Evolutionary conservation across 2,797 vertebrate species (phyloP).

Genomic region (Amazonetta brasiliensis): DNA sequence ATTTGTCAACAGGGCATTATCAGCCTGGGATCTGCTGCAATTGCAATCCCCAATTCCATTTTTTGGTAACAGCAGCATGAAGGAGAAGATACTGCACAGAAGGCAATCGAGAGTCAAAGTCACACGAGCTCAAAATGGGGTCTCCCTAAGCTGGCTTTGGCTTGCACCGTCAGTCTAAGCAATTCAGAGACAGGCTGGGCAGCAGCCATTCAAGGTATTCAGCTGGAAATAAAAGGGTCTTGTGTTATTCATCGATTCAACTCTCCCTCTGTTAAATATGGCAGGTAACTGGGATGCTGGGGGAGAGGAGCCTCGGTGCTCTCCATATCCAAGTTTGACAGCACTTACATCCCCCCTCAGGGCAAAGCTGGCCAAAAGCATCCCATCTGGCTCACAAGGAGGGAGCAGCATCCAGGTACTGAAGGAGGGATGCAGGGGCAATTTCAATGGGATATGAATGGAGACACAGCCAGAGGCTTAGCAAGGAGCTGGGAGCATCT

Average conservation of each 20-base stretch:
- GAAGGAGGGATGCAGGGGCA: not conserved
- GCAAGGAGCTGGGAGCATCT: not conserved
- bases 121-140: not conserved
- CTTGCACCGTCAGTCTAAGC: not conserved
- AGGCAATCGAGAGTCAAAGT: not conserved
- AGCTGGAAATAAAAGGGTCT: not conserved
- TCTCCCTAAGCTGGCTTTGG: fast-evolving
- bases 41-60: not conserved
- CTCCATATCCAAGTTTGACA: not conserved
- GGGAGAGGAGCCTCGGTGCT: not conserved
- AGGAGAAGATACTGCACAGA: not conserved
- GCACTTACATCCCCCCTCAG: not conserved
- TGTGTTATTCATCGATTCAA: not conserved
- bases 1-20: not conserved
- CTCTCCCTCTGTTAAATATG: not conserved
- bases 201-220: not conserved
- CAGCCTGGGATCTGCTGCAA: not conserved
- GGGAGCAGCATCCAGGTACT: not conserved
- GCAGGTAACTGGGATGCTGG: not conserved
- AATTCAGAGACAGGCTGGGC: not conserved
- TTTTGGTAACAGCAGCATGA: not conserved
- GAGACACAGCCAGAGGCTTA: not conserved
- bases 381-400: not conserved
- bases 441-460: not conserved
- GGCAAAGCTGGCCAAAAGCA: not conserved